Base-by-base conservation (phyloP, 23 tunicate species). In the Ascidia mentula region DNA sequence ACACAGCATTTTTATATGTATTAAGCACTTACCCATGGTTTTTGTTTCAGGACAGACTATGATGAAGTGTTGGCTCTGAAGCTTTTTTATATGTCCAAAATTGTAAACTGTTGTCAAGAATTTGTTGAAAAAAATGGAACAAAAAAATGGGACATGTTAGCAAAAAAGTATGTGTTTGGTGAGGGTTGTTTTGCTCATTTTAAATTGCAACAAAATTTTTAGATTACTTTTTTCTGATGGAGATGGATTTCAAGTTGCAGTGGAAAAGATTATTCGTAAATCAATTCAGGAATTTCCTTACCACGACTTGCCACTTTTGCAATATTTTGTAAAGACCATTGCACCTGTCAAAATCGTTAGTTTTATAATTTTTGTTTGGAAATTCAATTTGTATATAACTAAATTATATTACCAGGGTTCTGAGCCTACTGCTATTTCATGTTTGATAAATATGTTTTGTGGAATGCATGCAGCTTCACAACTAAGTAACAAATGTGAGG, bases 1-100 rank as follows among this genome's bases (percentile, higher is more conserved):
- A n/a, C n/a, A n/a, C n/a, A n/a, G n/a, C n/a, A n/a, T n/a, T 42
- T 42, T 42, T 12, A 9, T 42, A 9, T 42, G 12, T 42, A 9
- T 9, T 15, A 42, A 42, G 15, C 53, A 42, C 53, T 42, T 12
- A 9, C 15, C 15, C 15, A 28, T 53, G 22, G 22, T 9, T 5
- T 6, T 26, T 6, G 45, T 59, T 83, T 26, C 89, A 92, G 97
- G 46, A 72, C 86, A 4, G 98, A 93, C 80, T 88, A 82, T 76
- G 98, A 93, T 76, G 98, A 93, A 80, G 40, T 88, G 22, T 65
- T 93, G 18, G 98, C 98, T 5, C 38, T 93, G 65, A 93, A 88
- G 75, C 72, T 83, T 24, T 92, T 88, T 80, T 84, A 93, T 37
- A 79, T 79, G 35, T 65, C 93, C 0, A 72, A 84, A 6, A 70